Base-by-base conservation (phyloP, 2,113 vertebrate genomes). In the Mola mola region DNA sequence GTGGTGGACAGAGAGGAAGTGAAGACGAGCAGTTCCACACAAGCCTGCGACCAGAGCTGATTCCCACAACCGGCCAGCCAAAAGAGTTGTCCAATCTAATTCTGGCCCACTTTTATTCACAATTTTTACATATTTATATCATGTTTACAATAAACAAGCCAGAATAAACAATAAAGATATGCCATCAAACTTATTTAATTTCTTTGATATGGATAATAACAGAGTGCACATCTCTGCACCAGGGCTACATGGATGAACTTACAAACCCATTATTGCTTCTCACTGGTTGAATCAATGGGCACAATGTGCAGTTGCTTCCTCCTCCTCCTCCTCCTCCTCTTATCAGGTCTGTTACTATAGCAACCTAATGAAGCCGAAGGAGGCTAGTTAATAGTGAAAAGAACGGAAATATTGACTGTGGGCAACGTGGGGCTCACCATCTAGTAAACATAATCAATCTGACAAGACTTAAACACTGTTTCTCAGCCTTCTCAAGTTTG, bases 331-430 rank as follows among this genome's bases (percentile, higher is more conserved):
- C 59, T 46, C 33, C 52, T 69, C 69, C 61, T 75, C 20, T 43
- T 61, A 52, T 56, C 55, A 63, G 50, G 79, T 79, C 81, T 91
- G 89, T 95, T 93, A 88, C 93, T 85, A 92, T 93, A 88, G 82
- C 88, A 91, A 92, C 91, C 83, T 73, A 70, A 76, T 76, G 60
- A 79, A 73, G 71, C 44, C 51, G 68, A 63, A 66, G 53, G 33
- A 66, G 72, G 65, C 40, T 44, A 41, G 79, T 86, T 85, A 72
- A 79, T 79, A 69, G 66, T 74, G 78, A 53, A 67, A 58, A 19
- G 48, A 55, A 41, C 71, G 66, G 71, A 78, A 75, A 75, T 75
- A 85, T 63, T 22, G 20, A 50, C 58, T 56, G 78, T 74, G 71
- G 70, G 70, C 47, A 59, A 59, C 55, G n/a, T 71, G 31, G 29